Conservation (phyloP, 2,888 invertebrate genomes). For the Polia nebulosa region DNA sequence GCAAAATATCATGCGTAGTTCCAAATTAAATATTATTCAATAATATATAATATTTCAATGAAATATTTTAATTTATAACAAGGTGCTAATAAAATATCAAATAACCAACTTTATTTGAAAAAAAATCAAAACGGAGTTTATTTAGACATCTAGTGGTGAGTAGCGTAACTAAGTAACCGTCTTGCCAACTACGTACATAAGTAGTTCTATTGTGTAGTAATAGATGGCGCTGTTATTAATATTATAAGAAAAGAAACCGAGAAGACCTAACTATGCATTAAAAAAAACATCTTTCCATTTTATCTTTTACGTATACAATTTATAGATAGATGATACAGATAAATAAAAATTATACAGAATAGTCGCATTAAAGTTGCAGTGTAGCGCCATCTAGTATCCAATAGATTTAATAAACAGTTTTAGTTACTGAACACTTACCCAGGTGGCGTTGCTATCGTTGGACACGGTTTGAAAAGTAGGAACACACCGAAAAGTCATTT, state of each 20-base stretch:
- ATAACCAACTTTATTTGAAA: neutral
- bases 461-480: conserved; percentile 92
- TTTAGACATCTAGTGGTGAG: conserved; percentile 67
- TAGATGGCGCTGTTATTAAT: conserved; percentile 63
- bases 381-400: conserved; percentile 73
- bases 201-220: neutral
- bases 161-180: conserved; percentile 64
- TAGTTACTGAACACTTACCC: conserved; percentile 89
- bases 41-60: neutral
- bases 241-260: neutral
- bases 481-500: conserved; percentile 93
- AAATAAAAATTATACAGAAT: no score
- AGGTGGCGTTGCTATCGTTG: conserved; percentile 92
- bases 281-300: no score
- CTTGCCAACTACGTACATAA: neutral
- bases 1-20: neutral
- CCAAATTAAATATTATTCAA: neutral
- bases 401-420: conserved; percentile 58
- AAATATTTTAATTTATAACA: neutral
- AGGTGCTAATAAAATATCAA: neutral
- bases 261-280: no score
- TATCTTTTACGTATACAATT: neutral
- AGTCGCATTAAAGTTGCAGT: fast-evolving
- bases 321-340: neutral
- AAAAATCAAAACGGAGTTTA: no score